Evolutionary conservation across 2,888 invertebrate genomes (phyloP), one percentile per base, ranked within the genome.

Genomic region (Hetaerina titia): DNA sequence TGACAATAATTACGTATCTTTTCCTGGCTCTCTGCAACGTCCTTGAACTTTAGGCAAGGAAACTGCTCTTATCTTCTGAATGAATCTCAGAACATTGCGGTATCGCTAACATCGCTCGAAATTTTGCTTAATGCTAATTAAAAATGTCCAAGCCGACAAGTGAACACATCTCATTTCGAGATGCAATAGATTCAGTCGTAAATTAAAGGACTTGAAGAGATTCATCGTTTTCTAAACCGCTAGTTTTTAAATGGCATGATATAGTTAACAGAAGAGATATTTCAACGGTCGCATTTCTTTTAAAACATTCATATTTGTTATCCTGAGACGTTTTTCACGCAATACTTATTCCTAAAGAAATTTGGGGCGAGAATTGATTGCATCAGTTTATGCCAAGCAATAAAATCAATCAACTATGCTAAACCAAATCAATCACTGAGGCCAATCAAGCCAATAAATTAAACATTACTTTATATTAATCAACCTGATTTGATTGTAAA

Each of bases 61-160:
- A 31, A 81, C 81, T 11, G 15, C 13, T 31, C 13, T 31, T 81
- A 81, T 81, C 81, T 81, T 6, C 31, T 31, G 81, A 81, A 81
- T 31, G 11, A 31, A 81, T 81, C 81, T 31, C 31, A 13, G 31
- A 11, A 81, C 81, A 81, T 81, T 81, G 25, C 81, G 31, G 81
- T 81, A 81, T 31, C 81, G 31, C 81, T 81, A 81, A 4, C 81
- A 25, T 81, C 31, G 81, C 81, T 81, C 81, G 81, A 81, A 81
- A 81, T 81, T 81, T 81, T 13, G 13, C 81, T 31, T 11, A 15
- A 81, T 81, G 31, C 81, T 31, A 81, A 81, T 31, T 31, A 31
- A 13, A 81, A 81, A 8, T 19, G 81, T 31, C 31, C 13, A 25
- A 5, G 25, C 31, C 25, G 81, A 81, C 81, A 81, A 22, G 81